These are phyloP conservation scores for Melitaea cinxia DNA, from an alignment of 1,140 invertebrate species.

Conservation along the genomic window DNA sequence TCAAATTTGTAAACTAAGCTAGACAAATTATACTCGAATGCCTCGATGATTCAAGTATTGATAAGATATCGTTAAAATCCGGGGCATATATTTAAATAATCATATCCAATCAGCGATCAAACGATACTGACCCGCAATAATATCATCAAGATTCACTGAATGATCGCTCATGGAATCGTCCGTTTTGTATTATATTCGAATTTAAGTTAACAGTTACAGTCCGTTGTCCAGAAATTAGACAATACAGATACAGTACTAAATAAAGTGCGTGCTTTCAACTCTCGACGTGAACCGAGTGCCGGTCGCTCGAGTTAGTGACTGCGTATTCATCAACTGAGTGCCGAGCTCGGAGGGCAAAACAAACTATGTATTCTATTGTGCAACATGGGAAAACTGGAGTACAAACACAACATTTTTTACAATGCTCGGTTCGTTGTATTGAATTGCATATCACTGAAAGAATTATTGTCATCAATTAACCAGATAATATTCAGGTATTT, in stretches of 20 bases:
- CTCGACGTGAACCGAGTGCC: slow-evolving; percentile 56
- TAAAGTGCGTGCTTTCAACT: slow-evolving; percentile 41
- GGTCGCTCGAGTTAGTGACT: slow-evolving; percentile 59
- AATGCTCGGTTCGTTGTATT: neutral
- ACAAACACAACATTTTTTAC: slow-evolving; percentile 13
- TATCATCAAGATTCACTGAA: slow-evolving; percentile 50
- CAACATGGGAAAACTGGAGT: slow-evolving; percentile 72
- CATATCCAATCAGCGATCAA: slow-evolving; percentile 11
- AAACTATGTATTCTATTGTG: slow-evolving; percentile 64
- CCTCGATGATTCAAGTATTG: slow-evolving; percentile 37
- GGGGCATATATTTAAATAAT: slow-evolving; percentile 23
- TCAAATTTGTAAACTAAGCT: slow-evolving; percentile 1
- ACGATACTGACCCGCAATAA: slow-evolving; percentile 58
- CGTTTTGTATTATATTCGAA: neutral
- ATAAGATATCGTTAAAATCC: slow-evolving; percentile 60
- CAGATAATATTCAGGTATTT: neutral
- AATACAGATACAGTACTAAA: slow-evolving; percentile 17
- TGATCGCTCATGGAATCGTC: slow-evolving; percentile 54
- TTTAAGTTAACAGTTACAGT: neutral
- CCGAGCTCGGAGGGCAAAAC: slow-evolving; percentile 55
- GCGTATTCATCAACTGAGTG: slow-evolving; percentile 50
- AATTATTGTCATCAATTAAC: neutral
- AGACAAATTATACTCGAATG: slow-evolving; percentile 28
- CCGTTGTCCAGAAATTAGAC: slow-evolving; percentile 5
- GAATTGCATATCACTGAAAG: neutral